Base-by-base conservation (phyloP, 2,888 invertebrate species). In the Anoncus sp. region DNA sequence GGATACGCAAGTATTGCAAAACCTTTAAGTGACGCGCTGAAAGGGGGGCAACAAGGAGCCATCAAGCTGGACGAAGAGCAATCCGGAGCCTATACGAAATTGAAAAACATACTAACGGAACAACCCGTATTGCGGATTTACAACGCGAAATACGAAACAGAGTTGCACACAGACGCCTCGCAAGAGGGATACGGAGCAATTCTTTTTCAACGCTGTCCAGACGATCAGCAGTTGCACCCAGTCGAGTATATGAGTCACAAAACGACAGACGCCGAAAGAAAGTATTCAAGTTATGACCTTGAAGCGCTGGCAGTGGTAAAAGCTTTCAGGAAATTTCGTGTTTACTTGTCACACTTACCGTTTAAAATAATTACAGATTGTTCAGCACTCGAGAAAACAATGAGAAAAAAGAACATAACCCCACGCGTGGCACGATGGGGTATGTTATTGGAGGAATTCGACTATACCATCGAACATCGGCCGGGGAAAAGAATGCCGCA, bases 311-410 rank as follows among this genome's bases (percentile, higher is more conserved):
- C 86, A 1, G 77, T 87, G 20, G 76, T 87, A 6, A 86, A 84
- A 75, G 63, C 77, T 0, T 18, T 85, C 0, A 78, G 84, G 6
- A 79, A 84, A 35, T 80, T 87, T 45, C 57, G 85, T 12, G 60
- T 78, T n/a, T 81, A 85, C 49, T 53, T 86, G 7, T 63, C 85
- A 22, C 82, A 82, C 3, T 80, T 87, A n/a, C 60, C 75, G 22
- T 84, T 87, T 66, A 85, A 75, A 43, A 75, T 88, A 12, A 57
- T 85, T 1, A 86, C 83, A 0, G 87, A 88, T 62, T 75, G 76
- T 47, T 40, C 69, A 53, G 80, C 78, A 4, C 66, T 81, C 35
- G 77, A 62, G 18, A 47, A 53, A 31, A 77, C 73, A 10, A 79
- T 79, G 76, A 63, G 62, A 20, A 80, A 85, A 65, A 82, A 80